Conservation (phyloP, 2,888 invertebrate genomes). For the Zaprionus lineosus region DNA sequence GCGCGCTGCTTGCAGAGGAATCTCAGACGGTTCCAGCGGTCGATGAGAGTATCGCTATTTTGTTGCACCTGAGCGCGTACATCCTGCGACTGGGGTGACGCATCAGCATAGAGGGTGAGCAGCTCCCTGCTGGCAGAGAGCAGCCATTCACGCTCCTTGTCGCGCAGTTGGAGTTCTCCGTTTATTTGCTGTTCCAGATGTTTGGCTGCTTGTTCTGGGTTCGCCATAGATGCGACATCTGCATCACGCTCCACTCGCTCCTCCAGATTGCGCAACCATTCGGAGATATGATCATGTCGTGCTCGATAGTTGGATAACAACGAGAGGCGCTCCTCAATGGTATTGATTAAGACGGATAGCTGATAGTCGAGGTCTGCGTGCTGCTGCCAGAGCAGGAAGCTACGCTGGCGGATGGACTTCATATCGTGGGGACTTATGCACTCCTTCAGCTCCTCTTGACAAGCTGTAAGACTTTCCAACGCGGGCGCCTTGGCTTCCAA, state of each 20-base stretch:
- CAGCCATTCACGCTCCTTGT: slow-evolving; percentile 91
- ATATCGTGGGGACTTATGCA: slow-evolving; percentile 92
- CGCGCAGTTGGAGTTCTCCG: slow-evolving; percentile 89
- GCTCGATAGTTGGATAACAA: slow-evolving; percentile 88
- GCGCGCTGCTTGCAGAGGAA: slow-evolving; percentile 87
- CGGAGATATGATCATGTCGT: slow-evolving; percentile 86
- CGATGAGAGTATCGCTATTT: slow-evolving; percentile 85
- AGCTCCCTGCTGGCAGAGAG: slow-evolving; percentile 87
- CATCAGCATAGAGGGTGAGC: slow-evolving; percentile 85
- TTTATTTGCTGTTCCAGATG: slow-evolving; percentile 89
- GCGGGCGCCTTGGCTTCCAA: slow-evolving; percentile 83
- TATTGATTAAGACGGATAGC: slow-evolving; percentile 87
- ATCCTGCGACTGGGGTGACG: slow-evolving; percentile 85
- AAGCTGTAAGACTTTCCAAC: slow-evolving; percentile 88
- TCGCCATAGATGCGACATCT: slow-evolving; percentile 84
- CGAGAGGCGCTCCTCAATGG: slow-evolving; percentile 89
- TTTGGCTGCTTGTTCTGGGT: slow-evolving; percentile 89
- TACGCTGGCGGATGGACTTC: slow-evolving; percentile 89
- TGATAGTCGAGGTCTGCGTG: slow-evolving; percentile 92
- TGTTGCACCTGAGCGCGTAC: slow-evolving; percentile 85
- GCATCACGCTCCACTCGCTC: slow-evolving; percentile 86
- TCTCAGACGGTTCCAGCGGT: slow-evolving; percentile 88
- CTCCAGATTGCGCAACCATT: slow-evolving; percentile 89
- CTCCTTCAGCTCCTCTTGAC: slow-evolving; percentile 92
- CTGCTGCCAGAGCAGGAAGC: slow-evolving; percentile 91